Conservation (phyloP, 2,888 invertebrate genomes). For the Antheraea assamensis region DNA sequence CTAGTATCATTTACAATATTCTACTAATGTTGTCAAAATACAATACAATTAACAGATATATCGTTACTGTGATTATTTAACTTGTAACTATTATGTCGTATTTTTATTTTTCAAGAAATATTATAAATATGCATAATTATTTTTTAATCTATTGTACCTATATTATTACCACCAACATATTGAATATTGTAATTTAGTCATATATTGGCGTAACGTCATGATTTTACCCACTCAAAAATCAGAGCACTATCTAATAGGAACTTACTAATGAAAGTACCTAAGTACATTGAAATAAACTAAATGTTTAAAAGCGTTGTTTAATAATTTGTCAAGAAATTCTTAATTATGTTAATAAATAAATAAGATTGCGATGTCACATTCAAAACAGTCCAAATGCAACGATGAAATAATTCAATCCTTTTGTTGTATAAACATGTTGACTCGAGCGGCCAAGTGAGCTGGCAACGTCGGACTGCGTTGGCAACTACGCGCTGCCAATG, state of each 20-base stretch:
- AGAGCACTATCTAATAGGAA: neutral
- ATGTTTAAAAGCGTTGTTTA: neutral
- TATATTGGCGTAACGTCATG: neutral
- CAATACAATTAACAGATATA: neutral
- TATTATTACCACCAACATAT: no score
- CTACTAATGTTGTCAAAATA: neutral
- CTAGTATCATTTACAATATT: neutral
- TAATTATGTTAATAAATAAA: neutral
- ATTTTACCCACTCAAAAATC: neutral
- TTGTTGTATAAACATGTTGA: conserved; percentile 19
- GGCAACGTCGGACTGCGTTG: conserved; percentile 21
- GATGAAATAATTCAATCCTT: conserved; percentile 16
- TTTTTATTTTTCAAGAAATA: no score
- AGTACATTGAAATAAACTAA: neutral
- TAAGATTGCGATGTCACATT: neutral
- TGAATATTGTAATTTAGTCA: neutral
- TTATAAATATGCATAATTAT: no score
- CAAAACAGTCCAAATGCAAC: conserved; percentile 9
- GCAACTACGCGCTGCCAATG: conserved; percentile 22
- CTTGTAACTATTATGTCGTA: no score
- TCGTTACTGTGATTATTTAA: neutral
- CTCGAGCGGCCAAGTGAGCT: conserved; percentile 18
- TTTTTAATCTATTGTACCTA: no score
- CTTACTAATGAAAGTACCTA: neutral
- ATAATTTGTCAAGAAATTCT: neutral